Evolutionary conservation across 2,113 vertebrate genomes (phyloP), one percentile per base, ranked within the genome.

Genomic region (Strix uralensis): DNA sequence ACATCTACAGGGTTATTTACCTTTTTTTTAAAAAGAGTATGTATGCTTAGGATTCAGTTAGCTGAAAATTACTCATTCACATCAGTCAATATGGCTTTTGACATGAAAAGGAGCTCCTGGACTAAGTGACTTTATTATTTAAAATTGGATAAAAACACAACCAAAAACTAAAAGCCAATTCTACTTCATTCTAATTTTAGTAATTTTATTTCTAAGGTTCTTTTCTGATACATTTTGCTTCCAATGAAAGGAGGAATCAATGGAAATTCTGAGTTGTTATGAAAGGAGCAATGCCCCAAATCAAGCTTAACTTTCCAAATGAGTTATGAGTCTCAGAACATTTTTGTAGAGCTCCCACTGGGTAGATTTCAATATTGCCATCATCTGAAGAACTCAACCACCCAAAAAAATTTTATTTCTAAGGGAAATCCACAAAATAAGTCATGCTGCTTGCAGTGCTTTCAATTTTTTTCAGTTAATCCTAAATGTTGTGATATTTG

Each of bases 41-140:
- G 67, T 63, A 90, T 92, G 44, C 27, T 93, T 86, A 82, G 52
- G 79, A 73, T 49, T 94, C 66, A 89, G 27, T 78, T 92, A 84
- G 69, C 27, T 95, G 57, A 96, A 96, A 97, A 92, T 84, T 21
- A n/a, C 40, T 92, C n/a, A 59, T 78, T 67, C 27, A 15, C 52
- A 25, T 91, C 13, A 58, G 40, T 75, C 79, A 94, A 58, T 23
- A 87, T 15, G 71, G 72, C 46, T 93, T 92, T 89, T 61, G 40
- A 87, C 42, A n/a, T 32, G 18, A 91, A 69, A 78, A 75, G 79
- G 7, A 78, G 10, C 8, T 96, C 40, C 49, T 88, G 34, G 40
- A 77, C 32, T 83, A 77, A 83, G 66, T n/a, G 36, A 49, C 44
- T 95, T 82, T 7, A 3, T 80, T 86, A 20, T 11, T 40, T 86